Conservation (phyloP, 2,797 vertebrate genomes). For the Trachurus trachurus region DNA sequence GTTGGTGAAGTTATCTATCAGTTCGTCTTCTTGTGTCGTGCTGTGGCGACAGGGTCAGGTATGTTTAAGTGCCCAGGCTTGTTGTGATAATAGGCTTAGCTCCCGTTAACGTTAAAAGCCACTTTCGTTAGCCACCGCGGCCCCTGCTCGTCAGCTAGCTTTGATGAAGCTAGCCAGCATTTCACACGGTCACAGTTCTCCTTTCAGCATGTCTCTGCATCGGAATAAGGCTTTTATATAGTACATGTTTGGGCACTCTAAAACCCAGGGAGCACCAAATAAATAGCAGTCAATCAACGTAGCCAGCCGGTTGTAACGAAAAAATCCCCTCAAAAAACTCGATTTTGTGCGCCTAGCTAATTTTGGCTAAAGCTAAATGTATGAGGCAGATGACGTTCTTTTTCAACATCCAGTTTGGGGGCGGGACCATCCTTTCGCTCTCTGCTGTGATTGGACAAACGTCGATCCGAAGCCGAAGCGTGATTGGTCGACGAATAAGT, state of each 20-base stretch:
- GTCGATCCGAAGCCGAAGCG: neutral
- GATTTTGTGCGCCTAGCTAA: conserved; percentile 65
- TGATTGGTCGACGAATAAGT: conserved; percentile 58
- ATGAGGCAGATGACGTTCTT: conserved; percentile 86
- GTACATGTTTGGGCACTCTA: conserved; percentile 79
- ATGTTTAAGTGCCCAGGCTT: conserved; percentile 34
- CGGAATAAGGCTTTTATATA: conserved; percentile 64
- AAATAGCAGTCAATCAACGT: neutral
- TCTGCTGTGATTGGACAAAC: conserved; percentile 66
- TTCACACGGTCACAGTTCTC: conserved; percentile 80
- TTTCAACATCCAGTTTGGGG: conserved; percentile 65
- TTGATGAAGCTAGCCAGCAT: conserved; percentile 75
- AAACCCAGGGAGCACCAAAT: conserved; percentile 4
- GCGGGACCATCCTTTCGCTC: conserved; percentile 13
- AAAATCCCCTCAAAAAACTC: neutral
- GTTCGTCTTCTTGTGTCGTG: conserved; percentile 30
- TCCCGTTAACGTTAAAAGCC: conserved; percentile 58
- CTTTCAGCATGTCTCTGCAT: conserved; percentile 79
- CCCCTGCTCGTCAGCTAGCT: conserved; percentile 76
- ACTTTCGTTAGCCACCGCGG: conserved; percentile 63
- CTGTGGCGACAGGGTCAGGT: conserved; percentile 36
- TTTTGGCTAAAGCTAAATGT: conserved; percentile 83
- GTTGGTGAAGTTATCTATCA: neutral
- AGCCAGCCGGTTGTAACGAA: conserved; percentile 15
- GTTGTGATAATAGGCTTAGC: conserved; percentile 59